These are phyloP conservation scores for Diglossa cyanea DNA, from an alignment of 2,797 vertebrate genomes.

Conservation along the genomic window DNA sequence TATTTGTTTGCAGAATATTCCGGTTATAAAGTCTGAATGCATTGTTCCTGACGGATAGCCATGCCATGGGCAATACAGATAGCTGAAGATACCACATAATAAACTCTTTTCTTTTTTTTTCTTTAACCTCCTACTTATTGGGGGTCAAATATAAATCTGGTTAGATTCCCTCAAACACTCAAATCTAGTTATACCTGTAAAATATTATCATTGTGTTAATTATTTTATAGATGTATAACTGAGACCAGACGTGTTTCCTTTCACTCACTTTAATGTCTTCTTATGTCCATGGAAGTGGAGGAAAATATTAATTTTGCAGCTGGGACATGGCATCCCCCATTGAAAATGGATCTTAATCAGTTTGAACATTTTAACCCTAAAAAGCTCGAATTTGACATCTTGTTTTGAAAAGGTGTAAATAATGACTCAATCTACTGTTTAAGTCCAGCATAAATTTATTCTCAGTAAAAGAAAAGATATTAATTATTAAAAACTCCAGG, in stretches of 20 bases:
- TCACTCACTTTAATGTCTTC: background rate
- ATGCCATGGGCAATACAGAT: background rate
- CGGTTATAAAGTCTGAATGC: slow-evolving; percentile 15
- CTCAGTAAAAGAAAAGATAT: background rate
- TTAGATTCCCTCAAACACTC: background rate
- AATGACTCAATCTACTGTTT: background rate
- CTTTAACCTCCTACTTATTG: background rate
- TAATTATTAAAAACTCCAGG: background rate
- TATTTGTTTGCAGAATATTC: slow-evolving; percentile 19
- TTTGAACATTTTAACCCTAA: background rate
- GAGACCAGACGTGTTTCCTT: background rate
- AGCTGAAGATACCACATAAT: slow-evolving; percentile 4
- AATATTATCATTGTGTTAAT: background rate
- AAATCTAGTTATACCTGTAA: background rate
- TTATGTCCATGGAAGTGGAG: background rate
- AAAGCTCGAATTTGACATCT: background rate
- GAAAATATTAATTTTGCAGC: background rate
- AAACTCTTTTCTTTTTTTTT: background rate
- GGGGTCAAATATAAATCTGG: background rate
- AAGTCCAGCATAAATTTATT: background rate
- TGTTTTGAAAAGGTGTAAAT: background rate
- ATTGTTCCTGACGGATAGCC: background rate
- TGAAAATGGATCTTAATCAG: background rate
- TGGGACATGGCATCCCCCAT: background rate
- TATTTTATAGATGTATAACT: background rate